phyloP scores from a whole-genome alignment of 92 coral and sea anemone species.

The Epizoanthus rinbou region DNA sequence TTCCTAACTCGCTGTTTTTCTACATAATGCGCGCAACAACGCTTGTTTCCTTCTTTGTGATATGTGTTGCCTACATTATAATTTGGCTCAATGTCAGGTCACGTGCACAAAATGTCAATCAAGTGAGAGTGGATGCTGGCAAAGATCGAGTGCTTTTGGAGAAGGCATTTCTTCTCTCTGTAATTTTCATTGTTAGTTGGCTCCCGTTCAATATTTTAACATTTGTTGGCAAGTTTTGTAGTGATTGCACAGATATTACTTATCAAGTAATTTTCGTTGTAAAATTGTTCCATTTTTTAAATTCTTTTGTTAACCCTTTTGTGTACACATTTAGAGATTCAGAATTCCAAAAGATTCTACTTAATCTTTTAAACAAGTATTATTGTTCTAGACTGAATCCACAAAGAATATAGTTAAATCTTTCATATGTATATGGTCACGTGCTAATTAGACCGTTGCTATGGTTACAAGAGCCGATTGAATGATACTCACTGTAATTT shows the following conservation, averaged over 20 bases:
- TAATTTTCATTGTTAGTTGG: constrained; percentile 26
- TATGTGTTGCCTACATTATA: constrained; percentile 18
- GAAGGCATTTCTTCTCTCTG: constrained; percentile 35
- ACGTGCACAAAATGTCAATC: not conserved
- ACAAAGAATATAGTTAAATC: too few species aligned
- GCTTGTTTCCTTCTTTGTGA: not conserved
- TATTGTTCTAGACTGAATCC: not conserved
- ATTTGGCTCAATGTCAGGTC: constrained; percentile 21
- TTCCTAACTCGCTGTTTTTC: constrained; percentile 11
- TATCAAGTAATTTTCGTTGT: constrained; percentile 36
- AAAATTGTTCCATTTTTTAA: constrained; percentile 28
- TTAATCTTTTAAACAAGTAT: not conserved
- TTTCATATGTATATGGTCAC: too few species aligned
- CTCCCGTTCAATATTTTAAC: constrained; percentile 34
- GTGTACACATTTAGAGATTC: constrained; percentile 28
- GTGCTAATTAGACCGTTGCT: too few species aligned
- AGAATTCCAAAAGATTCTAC: constrained; percentile 31
- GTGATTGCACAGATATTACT: constrained; percentile 7
- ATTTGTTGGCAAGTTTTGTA: constrained; percentile 19
- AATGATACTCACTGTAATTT: not conserved
- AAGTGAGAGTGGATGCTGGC: not conserved
- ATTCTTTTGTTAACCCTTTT: constrained; percentile 27
- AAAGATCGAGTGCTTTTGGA: constrained; percentile 28
- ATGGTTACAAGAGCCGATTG: too few species aligned
- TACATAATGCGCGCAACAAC: constrained; percentile 29